These are phyloP conservation scores for Odocoileus virginianus DNA, from an alignment of 2,113 vertebrate genomes.

Conservation along the genomic window DNA sequence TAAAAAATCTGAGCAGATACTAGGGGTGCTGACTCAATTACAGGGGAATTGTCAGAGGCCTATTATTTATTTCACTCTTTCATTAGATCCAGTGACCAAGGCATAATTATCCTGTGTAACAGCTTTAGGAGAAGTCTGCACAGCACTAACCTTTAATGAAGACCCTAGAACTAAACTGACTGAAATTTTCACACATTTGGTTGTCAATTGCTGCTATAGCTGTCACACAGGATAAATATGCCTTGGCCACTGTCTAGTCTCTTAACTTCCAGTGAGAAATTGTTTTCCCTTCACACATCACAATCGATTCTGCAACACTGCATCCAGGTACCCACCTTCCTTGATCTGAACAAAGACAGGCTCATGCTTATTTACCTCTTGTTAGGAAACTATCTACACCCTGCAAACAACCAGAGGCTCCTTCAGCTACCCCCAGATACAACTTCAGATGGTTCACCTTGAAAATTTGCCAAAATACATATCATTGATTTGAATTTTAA, in stretches of 20 bases:
- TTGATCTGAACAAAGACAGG: conserved; percentile 26
- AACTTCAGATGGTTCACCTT: neutral
- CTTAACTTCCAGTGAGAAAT: neutral
- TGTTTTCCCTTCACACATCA: neutral
- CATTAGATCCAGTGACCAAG: neutral
- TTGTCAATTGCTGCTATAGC: neutral
- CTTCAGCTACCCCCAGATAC: neutral
- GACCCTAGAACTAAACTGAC: neutral
- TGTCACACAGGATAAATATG: neutral
- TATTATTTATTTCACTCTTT: neutral
- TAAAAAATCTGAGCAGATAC: neutral
- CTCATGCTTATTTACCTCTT: neutral
- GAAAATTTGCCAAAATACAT: conserved; percentile 22
- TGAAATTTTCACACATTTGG: neutral
- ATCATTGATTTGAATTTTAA: conserved; percentile 9
- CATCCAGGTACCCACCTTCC: neutral
- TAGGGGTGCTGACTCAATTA: neutral
- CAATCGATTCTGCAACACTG: neutral
- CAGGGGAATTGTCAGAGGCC: neutral
- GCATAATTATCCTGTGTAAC: neutral
- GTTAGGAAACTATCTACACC: neutral
- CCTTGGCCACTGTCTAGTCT: neutral
- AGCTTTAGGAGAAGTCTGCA: neutral
- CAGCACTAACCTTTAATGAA: neutral
- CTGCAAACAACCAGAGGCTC: neutral